Evolutionary conservation across 2,888 invertebrate species (phyloP), one percentile per base, ranked within the genome.

Genomic region (Lasioglossum zephyrum): DNA sequence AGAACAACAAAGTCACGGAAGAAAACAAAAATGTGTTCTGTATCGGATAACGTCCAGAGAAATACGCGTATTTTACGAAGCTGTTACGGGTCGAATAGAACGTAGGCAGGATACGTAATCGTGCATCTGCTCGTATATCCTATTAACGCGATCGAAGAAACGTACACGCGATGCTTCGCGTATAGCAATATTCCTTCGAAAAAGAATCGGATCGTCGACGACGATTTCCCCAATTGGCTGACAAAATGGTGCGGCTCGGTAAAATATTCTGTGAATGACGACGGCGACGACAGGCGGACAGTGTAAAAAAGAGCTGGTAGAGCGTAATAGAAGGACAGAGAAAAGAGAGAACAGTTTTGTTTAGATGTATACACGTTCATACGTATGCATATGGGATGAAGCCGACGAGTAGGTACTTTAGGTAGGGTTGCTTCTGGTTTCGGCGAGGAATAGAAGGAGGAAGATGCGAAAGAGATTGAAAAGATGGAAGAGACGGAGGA

Each of bases 341-440:
- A 72, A 41, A 74, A 36, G 22, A 73, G 60, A 76, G 77, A 11
- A 36, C 18, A 79, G 82, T 79, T 87, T 79, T 70, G 72, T 87
- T 77, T 72, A 53, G 69, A 63, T 77, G 75, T 63, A 5, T 0
- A 39, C 4, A 73, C n/a, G 4, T n/a, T 13, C 11, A 69, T 18
- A 69, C 69, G 36, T 69, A 77, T 26, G 16, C 36, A 49, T 60
- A 66, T 69, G n/a, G 36, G 76, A 44, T 44, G 66, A 44, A 77
- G 69, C 60, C 74, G 76, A 63, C 31, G 63, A 16, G 80, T 77
- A 79, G 47, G 4, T 47, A 47, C 47, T 47, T 4, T 47, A 18
- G 70, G 49, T 70, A 77, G 83, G 79, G 87, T 80, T 80, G 79
- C 77, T 86, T 86, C 82, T 80, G 82, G 75, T 82, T 87, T 86